Percentiles rank a stretch among this genome's conserved stretches.
These are phyloP conservation scores for Rhabdornis inornatus DNA, from an alignment of 2,113 vertebrate species.

Conservation along the genomic window DNA sequence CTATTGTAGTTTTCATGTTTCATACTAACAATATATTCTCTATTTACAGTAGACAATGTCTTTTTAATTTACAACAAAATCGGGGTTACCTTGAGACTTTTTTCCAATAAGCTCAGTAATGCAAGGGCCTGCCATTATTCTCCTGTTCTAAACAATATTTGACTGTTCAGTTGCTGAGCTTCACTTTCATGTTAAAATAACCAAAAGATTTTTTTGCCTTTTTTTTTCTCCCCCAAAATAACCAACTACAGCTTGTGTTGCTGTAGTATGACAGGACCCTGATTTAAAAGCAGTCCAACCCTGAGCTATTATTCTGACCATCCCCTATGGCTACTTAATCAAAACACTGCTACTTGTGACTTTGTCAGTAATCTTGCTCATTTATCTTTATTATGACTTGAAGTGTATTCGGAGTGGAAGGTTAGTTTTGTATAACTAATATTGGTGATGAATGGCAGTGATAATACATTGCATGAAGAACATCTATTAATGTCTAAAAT, in stretches of 20 bases:
- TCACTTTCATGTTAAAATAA: conserved; percentile 36
- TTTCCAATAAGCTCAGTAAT: neutral
- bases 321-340: conserved; percentile 69
- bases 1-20: neutral
- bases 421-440: conserved; percentile 71
- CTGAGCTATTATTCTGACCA: conserved; percentile 67
- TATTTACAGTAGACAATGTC: neutral
- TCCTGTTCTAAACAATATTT: neutral
- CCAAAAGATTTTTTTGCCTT: neutral
- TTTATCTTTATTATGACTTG: conserved; percentile 75
- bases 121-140: neutral
- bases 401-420: conserved; percentile 63
- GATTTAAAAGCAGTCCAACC: conserved; percentile 56
- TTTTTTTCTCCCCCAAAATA: neutral
- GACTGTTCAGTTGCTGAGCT: conserved; percentile 44
- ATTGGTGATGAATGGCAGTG: conserved; percentile 65
- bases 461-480: conserved; percentile 50
- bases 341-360: conserved; percentile 69
- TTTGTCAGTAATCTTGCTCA: conserved; percentile 73
- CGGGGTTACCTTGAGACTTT: neutral
- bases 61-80: conserved; percentile 10
- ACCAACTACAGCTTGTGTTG: conserved; percentile 24
- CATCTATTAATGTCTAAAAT: conserved; percentile 46
- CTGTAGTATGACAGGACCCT: conserved; percentile 32
- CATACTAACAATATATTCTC: neutral